Conservation (phyloP, 1,140 invertebrate genomes). For the Rhagoletis pomonella region DNA sequence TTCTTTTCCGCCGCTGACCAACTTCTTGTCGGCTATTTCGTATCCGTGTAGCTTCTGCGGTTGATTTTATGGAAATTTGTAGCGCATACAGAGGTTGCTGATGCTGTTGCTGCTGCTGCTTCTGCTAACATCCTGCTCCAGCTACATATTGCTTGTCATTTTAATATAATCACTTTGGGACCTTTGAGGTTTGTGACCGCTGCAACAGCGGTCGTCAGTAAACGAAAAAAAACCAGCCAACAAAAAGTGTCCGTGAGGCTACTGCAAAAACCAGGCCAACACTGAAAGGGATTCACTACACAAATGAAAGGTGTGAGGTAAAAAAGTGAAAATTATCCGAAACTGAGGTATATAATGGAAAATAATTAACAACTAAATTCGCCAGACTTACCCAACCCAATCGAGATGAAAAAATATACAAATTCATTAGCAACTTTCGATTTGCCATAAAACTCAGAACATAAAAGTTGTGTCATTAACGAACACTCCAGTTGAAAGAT, state of each 20-base stretch:
- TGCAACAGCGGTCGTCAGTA: not conserved
- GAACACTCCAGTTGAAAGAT: too few relatives aligned
- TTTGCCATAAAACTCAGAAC: too few relatives aligned
- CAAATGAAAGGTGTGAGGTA: not conserved
- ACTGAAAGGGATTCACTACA: not conserved
- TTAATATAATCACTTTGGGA: slow-evolving; percentile 2
- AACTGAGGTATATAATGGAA: not conserved
- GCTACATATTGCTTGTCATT: not conserved
- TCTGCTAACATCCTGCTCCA: too few relatives aligned
- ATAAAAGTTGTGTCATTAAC: too few relatives aligned
- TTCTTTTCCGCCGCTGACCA: too few relatives aligned
- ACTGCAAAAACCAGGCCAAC: not conserved
- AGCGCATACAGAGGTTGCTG: too few relatives aligned
- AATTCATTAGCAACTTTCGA: too few relatives aligned
- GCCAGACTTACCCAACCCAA: not conserved
- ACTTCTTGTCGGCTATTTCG: too few relatives aligned
- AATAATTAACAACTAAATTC: not conserved
- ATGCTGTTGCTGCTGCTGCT: too few relatives aligned
- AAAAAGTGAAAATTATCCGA: not conserved
- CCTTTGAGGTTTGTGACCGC: not conserved
- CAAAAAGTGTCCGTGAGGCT: not conserved
- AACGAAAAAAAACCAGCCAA: not conserved
- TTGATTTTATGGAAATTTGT: too few relatives aligned
- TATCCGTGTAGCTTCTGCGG: too few relatives aligned
- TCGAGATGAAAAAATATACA: too few relatives aligned